These are phyloP conservation scores for Drosophila pegasa DNA, from an alignment of 2,888 invertebrate species.

Conservation along the genomic window DNA sequence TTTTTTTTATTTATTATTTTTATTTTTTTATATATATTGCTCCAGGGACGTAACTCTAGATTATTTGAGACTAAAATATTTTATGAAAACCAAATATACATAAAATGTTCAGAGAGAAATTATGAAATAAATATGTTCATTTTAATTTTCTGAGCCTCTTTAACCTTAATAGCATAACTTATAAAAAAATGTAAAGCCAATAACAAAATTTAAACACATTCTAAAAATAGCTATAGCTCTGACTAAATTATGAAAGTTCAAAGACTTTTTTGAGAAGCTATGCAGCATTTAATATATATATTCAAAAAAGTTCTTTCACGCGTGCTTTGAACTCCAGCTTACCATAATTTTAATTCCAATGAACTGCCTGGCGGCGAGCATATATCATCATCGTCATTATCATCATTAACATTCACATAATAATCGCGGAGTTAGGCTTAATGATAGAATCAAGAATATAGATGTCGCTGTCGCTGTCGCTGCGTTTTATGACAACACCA, in stretches of 20 bases:
- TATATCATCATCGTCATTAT: slow-evolving; percentile 12
- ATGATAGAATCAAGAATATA: slow-evolving; percentile 45
- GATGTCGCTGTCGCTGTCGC: slow-evolving; percentile 33
- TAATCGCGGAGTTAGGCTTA: slow-evolving; percentile 20
- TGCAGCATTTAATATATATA: neutral
- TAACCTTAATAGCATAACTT: neutral
- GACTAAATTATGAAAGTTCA: slow-evolving; percentile 1
- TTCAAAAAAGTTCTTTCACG: neutral
- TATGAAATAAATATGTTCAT: too few species aligned
- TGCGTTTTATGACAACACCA: slow-evolving; percentile 39
- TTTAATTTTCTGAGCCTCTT: neutral
- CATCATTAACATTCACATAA: slow-evolving; percentile 26
- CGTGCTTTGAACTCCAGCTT: neutral
- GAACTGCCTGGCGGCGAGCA: neutral
- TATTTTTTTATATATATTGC: too few species aligned
- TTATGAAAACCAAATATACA: too few species aligned
- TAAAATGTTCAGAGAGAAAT: too few species aligned
- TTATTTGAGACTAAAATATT: too few species aligned
- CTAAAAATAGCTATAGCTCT: neutral
- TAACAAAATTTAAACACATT: neutral
- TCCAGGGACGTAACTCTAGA: too few species aligned
- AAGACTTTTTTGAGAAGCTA: neutral
- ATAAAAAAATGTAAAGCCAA: neutral
- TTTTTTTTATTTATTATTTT: too few species aligned
- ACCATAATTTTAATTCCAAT: slow-evolving; percentile 6